phyloP scores from a whole-genome alignment of 2,888 invertebrate genomes.

The Dyspetes luteomarginatus region DNA sequence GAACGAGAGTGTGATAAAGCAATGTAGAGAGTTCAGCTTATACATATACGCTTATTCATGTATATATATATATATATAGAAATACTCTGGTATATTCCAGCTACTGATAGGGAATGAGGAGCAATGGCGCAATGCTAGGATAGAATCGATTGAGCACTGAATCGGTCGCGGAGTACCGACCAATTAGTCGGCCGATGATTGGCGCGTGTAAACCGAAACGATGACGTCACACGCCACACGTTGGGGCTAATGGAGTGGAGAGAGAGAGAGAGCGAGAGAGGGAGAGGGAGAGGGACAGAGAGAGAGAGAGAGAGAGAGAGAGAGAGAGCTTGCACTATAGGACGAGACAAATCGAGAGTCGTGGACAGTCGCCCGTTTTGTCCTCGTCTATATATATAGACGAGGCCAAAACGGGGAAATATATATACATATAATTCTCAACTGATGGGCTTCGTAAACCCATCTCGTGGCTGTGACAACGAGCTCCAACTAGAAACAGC shows the following conservation, averaged over 20 bases:
- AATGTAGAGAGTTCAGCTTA: constrained; percentile 7
- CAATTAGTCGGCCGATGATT: constrained; percentile 82
- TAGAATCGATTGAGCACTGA: constrained; percentile 74
- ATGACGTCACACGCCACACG: constrained; percentile 75
- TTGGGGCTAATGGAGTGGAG: constrained; percentile 23
- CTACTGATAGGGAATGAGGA: constrained; percentile 1
- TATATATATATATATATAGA: constrained; percentile 32
- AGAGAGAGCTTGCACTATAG: not conserved
- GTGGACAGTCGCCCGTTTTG: not conserved
- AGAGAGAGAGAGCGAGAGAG: constrained; percentile 26
- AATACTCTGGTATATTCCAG: constrained; percentile 27
- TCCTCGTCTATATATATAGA: too few species aligned
- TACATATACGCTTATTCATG: constrained; percentile 3
- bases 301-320: not conserved
- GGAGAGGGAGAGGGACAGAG: not conserved
- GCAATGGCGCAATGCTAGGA: constrained; percentile 2
- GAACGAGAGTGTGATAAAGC: constrained; percentile 15
- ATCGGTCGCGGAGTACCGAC: constrained; percentile 79
- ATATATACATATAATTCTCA: not conserved
- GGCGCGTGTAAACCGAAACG: constrained; percentile 81
- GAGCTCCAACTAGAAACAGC: constrained; percentile 12
- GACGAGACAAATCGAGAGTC: constrained; percentile 26
- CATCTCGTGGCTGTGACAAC: constrained; percentile 47
- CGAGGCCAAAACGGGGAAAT: too few species aligned
- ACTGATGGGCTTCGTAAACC: constrained; percentile 47